Evolutionary conservation across 2,888 invertebrate genomes (phyloP), one percentile per base, ranked within the genome.

Genomic region (Creontiades dilutus): DNA sequence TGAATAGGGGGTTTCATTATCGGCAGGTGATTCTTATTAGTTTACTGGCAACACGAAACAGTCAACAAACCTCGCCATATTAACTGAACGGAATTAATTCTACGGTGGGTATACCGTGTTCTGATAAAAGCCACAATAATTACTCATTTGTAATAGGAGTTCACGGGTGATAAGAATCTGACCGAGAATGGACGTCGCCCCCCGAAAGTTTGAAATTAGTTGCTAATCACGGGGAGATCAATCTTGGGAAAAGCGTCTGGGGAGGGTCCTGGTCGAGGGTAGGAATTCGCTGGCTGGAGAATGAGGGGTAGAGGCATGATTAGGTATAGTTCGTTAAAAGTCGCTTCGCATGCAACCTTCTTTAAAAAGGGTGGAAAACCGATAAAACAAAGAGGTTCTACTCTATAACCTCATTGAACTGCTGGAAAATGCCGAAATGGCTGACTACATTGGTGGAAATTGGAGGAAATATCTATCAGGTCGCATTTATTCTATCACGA

Each of bases 241-340:
- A 85, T 85, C 85, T 85, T 85, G 85, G 61, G 37, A 52, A n/a
- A 57, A 85, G 13, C 85, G 13, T 19, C 19, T 7, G 23, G 19
- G 27, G 23, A 28, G 37, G n/a, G 52, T 19, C 85, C 28, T 12
- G n/a, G 37, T 37, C 9, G 19, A 12, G 47, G 48, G 23, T 57
- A 28, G 14, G 52, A 48, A 48, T 52, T 55, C 19, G n/a, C 47
- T 80, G 28, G 47, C 28, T 46, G 3, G 19, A 46, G 16, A 14
- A 11, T 47, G 14, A 47, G 14, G 52, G 47, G 52, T 27, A 47
- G 27, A 28, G 81, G 52, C 82, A 55, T 82, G 85, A 85, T 85
- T 85, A 85, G 85, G 85, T 85, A 57, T 85, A 61, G 85, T 85
- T 61, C 37, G 85, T 61, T 85, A 85, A 85, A 85, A 85, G 85